Percentiles rank a stretch among this genome's conserved stretches.
Evolutionary conservation across 2,888 invertebrate species (phyloP).

Genomic region (Mesochorus sp.): DNA sequence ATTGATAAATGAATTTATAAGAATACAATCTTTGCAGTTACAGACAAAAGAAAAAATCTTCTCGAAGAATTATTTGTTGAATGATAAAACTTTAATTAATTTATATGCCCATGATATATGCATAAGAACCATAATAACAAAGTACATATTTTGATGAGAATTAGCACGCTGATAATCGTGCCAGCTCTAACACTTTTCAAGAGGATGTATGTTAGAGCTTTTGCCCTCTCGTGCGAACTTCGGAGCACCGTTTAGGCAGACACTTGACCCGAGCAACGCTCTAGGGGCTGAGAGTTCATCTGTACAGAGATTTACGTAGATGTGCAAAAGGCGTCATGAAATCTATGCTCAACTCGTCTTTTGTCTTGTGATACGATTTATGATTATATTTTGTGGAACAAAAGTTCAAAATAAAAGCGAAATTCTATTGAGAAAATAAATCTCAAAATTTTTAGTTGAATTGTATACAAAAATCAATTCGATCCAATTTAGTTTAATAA

Average conservation of each 20-base stretch:
- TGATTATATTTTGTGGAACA: no score
- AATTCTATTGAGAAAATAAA: background rate
- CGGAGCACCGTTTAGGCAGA: slow-evolving; percentile 35
- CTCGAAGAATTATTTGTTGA: no score
- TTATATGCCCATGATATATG: no score
- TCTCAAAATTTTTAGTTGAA: background rate
- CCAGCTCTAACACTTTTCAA: slow-evolving; percentile 10
- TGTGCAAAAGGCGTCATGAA: background rate
- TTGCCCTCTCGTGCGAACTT: slow-evolving; percentile 41
- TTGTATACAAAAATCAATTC: background rate
- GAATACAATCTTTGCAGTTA: no score
- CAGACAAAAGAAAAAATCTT: no score
- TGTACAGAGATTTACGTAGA: background rate
- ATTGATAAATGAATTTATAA: no score
- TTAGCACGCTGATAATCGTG: slow-evolving; percentile 14
- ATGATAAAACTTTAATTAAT: no score
- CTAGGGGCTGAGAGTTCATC: slow-evolving; percentile 21
- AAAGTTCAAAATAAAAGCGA: background rate
- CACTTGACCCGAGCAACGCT: slow-evolving; percentile 46
- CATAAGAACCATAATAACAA: background rate
- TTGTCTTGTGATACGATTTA: no score
- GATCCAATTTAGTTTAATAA: background rate
- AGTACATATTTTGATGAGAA: slow-evolving; percentile 20
- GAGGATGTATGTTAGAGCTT: slow-evolving; percentile 7
- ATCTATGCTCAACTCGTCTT: background rate